Conservation (phyloP, 2,113 vertebrate genomes). For the Oryzias melastigma region DNA sequence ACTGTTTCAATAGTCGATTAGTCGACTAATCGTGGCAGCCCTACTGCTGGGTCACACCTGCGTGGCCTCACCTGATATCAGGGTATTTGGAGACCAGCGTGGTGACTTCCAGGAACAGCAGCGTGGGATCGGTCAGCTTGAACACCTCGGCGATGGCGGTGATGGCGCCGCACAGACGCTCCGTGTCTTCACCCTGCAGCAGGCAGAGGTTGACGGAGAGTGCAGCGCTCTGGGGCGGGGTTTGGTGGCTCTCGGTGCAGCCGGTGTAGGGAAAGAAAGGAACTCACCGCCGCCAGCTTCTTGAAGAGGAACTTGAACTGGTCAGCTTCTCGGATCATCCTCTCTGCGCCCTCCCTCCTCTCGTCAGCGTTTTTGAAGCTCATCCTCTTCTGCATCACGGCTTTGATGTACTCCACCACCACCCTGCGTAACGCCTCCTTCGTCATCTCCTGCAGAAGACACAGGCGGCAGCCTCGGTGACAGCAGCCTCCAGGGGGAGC, state of each 20-base stretch:
- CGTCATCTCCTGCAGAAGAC: constrained; percentile 85
- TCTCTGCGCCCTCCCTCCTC: constrained; percentile 91
- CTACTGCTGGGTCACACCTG: not conserved
- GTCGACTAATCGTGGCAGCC: too few relatives aligned
- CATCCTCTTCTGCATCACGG: constrained; percentile 93
- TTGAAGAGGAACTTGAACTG: constrained; percentile 94
- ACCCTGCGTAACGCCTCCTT: constrained; percentile 87
- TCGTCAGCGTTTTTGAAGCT: constrained; percentile 91
- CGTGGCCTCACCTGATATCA: constrained; percentile 86
- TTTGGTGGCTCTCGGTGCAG: not conserved
- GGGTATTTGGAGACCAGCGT: constrained; percentile 96
- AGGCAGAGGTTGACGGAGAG: not conserved
- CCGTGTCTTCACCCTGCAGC: constrained; percentile 81
- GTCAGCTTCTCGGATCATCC: constrained; percentile 92
- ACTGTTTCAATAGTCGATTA: too few relatives aligned
- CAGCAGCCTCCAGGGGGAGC: too few relatives aligned
- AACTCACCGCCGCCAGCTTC: constrained; percentile 81
- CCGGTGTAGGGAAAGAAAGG: not conserved
- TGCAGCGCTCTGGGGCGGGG: not conserved
- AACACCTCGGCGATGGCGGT: constrained; percentile 93
- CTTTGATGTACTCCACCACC: constrained; percentile 93
- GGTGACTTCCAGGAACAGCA: constrained; percentile 94
- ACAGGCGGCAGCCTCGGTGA: too few relatives aligned
- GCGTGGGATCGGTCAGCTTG: constrained; percentile 94
- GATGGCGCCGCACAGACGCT: constrained; percentile 88